A percentile compares a stretch with the other conserved stretches of the same genome.
phyloP scores from a whole-genome alignment of 2,797 vertebrate genomes.

The Pantherophis alleghaniensis region DNA sequence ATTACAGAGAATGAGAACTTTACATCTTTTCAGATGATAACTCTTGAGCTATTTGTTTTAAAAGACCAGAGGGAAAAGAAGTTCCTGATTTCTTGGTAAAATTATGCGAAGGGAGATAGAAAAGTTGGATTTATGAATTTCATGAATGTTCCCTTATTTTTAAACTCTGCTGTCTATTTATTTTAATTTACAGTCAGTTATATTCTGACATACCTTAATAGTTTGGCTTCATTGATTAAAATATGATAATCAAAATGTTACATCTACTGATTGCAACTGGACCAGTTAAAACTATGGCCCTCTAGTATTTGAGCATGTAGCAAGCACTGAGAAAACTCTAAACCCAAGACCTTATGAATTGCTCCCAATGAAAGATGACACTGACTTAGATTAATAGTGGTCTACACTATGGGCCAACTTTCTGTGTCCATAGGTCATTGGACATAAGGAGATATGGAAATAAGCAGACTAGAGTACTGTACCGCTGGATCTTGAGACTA shows the following conservation, averaged over 20 bases:
- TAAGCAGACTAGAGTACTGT: background rate
- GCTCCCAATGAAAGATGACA: background rate
- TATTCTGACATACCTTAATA: background rate
- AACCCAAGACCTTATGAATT: background rate
- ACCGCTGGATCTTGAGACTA: background rate
- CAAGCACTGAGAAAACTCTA: background rate
- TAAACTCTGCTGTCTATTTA: background rate
- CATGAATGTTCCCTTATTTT: background rate
- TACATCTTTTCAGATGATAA: background rate
- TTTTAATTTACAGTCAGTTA: background rate
- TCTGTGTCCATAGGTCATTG: background rate
- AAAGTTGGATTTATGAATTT: background rate
- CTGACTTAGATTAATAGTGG: background rate
- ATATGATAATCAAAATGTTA: background rate
- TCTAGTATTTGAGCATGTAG: background rate
- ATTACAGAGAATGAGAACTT: background rate
- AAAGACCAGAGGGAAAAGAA: background rate
- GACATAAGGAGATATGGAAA: background rate
- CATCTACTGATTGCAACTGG: background rate
- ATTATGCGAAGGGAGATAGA: background rate
- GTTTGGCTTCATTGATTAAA: background rate
- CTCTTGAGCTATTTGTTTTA: background rate
- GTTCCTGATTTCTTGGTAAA: background rate
- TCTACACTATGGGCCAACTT: background rate
- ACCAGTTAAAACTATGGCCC: background rate